Conservation (phyloP, 2,797 vertebrate species). For the Cyclopterus lumpus region DNA sequence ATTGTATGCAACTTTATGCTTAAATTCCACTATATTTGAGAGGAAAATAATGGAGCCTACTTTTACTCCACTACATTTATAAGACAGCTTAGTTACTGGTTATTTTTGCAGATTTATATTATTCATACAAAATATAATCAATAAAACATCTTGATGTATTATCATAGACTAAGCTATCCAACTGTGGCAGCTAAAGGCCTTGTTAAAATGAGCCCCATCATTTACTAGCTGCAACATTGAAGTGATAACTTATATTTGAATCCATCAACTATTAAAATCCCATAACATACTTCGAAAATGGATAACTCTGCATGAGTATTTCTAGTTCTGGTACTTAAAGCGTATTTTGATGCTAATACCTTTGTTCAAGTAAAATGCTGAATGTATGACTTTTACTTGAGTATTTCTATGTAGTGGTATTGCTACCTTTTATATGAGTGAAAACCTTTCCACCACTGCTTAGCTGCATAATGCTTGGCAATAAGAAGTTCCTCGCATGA, state of each 20-base stretch:
- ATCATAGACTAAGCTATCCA: too few relatives aligned
- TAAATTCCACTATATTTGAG: background rate
- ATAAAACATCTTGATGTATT: background rate
- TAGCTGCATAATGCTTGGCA: background rate
- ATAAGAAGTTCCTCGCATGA: background rate
- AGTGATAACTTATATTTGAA: background rate
- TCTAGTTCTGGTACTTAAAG: background rate
- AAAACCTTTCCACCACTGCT: background rate
- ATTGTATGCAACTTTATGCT: background rate
- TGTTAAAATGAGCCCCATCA: background rate
- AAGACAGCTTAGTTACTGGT: background rate
- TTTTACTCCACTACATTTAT: background rate
- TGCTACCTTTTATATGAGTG: background rate
- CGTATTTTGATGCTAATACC: background rate
- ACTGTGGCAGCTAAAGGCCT: background rate
- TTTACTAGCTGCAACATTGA: background rate
- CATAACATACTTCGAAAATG: background rate
- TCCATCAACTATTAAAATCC: background rate
- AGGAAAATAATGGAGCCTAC: background rate
- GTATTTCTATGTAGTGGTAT: conserved; percentile 1
- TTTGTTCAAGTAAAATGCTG: background rate
- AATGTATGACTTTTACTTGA: background rate
- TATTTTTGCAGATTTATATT: background rate
- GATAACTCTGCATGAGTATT: background rate
- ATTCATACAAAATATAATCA: background rate